Base-by-base conservation (phyloP, 2,113 vertebrate genomes). In the Gambusia affinis region DNA sequence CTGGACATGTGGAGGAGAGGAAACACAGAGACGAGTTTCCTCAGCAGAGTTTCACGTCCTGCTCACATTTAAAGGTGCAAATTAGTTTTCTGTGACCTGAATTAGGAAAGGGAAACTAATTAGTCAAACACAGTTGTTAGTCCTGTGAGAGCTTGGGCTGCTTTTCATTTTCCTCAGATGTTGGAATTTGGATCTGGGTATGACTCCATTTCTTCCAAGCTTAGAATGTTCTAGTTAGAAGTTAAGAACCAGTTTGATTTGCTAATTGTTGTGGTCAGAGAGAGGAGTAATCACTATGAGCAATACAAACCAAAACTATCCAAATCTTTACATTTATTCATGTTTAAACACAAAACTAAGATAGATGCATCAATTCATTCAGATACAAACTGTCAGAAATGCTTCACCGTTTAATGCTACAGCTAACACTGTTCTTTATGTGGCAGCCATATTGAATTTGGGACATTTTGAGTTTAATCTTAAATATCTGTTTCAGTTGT, bases 51-150 rank as follows among this genome's bases (percentile, higher is more conserved):
- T 63, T 65, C 28, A 62, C 0, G 11, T 61, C 62, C 67, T 12
- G 17, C 66, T 75, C n/a, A 70, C 7, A 7, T 33, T 33, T 42
- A 6, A 51, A 51, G 24, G 47, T 61, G 68, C 62, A 63, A 74
- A 75, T 77, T 24, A 11, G 31, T 19, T 73, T 62, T 15, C 67
- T 62, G 84, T 70, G 73, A 81, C 71, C 74, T 14, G 77, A 71
- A 79, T 77, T 60, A 75, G 2, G 35, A 37, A 67, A 33, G 24
- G 24, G 1, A 14, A 80, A 44, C 54, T 42, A 78, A 86, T 84
- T 65, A 80, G 74, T 73, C 57, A 24, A 44, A 64, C 69, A 15
- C 44, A 57, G 64, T 61, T 47, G 72, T 60, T 42, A 28, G 19
- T n/a, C 28, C 28, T 27, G 57, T 44, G n/a, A 62, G 71, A 37